Conservation (phyloP, 1,140 invertebrate species). For the Leptopilina clavipes region DNA sequence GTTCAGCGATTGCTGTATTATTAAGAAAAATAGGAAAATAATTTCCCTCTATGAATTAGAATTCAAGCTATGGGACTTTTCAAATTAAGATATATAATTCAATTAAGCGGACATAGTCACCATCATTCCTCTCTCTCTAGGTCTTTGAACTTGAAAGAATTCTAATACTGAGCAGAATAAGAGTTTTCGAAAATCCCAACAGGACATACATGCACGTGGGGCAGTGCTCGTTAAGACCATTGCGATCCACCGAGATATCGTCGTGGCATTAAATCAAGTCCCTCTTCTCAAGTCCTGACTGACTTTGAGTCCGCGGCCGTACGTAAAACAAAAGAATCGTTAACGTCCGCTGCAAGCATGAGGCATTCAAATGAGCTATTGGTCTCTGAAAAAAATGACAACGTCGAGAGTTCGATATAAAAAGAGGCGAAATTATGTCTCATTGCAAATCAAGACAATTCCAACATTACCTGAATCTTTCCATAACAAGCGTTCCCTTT, state of each 20-base stretch:
- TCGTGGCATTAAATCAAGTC: conserved; percentile 71
- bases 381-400: conserved; percentile 66
- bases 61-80: not conserved
- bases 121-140: not conserved
- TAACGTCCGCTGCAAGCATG: conserved; percentile 65
- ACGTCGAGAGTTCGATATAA: conserved; percentile 53
- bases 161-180: conserved; percentile 25
- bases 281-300: conserved; percentile 66
- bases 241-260: conserved; percentile 71
- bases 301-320: conserved; percentile 68
- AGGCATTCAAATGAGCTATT: conserved; percentile 72
- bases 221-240: conserved; percentile 69
- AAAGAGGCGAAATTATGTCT: conserved; percentile 38
- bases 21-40: not conserved
- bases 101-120: no score
- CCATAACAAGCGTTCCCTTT: not conserved
- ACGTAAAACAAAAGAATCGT: conserved; percentile 73
- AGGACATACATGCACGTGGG: conserved; percentile 53
- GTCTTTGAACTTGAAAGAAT: conserved; percentile 5
- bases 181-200: conserved; percentile 53
- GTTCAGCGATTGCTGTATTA: no score
- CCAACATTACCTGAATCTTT: not conserved
- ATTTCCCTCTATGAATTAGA: no score
- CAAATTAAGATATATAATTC: not conserved
- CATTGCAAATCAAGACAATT: conserved; percentile 31